Evolutionary conservation across 2,888 invertebrate genomes (phyloP).

Genomic region (Xestobium rufovillosum): DNA sequence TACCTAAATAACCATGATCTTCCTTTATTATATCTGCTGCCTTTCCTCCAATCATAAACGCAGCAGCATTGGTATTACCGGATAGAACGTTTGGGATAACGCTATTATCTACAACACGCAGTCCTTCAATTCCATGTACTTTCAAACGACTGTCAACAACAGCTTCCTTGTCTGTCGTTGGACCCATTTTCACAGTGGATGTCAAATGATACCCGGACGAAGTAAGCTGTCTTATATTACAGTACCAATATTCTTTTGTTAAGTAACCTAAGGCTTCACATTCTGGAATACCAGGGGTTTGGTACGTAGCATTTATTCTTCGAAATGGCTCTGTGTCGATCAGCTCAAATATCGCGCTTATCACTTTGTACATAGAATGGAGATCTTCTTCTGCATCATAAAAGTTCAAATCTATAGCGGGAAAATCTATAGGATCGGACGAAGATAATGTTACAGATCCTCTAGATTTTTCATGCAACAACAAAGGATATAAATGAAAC

Average conservation of each 20-base stretch:
- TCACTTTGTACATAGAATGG: constrained; percentile 56
- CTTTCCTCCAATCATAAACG: constrained; percentile 50
- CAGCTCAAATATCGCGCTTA: constrained; percentile 37
- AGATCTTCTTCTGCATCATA: constrained; percentile 44
- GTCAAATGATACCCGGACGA: constrained; percentile 45
- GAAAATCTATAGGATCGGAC: constrained; percentile 29
- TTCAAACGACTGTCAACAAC: constrained; percentile 49
- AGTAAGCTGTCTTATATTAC: constrained; percentile 42
- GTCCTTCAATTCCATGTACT: constrained; percentile 45
- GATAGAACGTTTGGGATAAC: constrained; percentile 47
- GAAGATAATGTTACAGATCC: constrained; percentile 30
- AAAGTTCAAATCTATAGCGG: constrained; percentile 28
- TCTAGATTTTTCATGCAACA: constrained; percentile 30
- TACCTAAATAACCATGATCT: too few relatives aligned
- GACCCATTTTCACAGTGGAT: constrained; percentile 50
- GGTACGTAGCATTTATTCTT: constrained; percentile 47
- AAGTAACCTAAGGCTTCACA: constrained; percentile 38
- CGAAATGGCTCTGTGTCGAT: constrained; percentile 51
- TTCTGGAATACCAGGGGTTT: constrained; percentile 47
- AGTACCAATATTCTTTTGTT: constrained; percentile 45
- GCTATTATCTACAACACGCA: constrained; percentile 49
- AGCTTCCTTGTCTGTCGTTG: constrained; percentile 39
- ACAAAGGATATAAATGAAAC: constrained; percentile 19
- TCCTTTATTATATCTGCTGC: constrained; percentile 46
- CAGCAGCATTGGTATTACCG: constrained; percentile 47